Evolutionary conservation across 2,797 vertebrate genomes (phyloP), one percentile per base, ranked within the genome.

Genomic region (Galagoides demidoff): DNA sequence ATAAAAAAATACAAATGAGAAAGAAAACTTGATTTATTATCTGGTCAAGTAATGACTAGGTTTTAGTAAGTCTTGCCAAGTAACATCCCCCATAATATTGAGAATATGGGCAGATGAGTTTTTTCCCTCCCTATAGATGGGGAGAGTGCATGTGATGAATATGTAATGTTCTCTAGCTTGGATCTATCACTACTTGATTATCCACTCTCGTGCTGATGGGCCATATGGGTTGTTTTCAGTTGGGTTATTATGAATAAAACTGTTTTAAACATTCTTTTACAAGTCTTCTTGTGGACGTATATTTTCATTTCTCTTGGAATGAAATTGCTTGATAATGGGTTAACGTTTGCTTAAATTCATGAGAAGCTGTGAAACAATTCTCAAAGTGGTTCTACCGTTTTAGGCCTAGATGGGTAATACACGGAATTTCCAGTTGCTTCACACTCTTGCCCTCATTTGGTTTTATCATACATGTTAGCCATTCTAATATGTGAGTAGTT

Each of bases 301-400:
- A 64, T 90, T 95, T 93, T 89, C 68, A 85, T 73, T 85, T 85
- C 25, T 89, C 17, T 61, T 74, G 34, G 49, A 95, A 96, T 3
- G 3, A 92, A 95, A 29, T 61, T 86, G 9, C 20, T 89, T 45
- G 13, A 0, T 85, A 49, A 71, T 17, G 12, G 39, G 0, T 19
- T 74, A 25, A 88, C 19, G 2, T 37, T 74, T 29, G 52, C 52
- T 90, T 66, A 92, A 86, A 84, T 77, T 66, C 20, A 31, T 45
- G 10, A 96, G 79, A 66, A 73, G 17, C 23, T 66, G 8, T 19
- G 17, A 93, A 92, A 90, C 20, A 93, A 78, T 70, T 83, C 16
- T 86, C 43, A 64, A 29, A 63, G 43, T 49, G 17, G 29, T 89
- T 92, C 90, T 81, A 81, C 12, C 11, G 59, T 68, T 91, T 86